phyloP scores from a whole-genome alignment of 2,888 invertebrate species.

The Hanleya hanleyi region DNA sequence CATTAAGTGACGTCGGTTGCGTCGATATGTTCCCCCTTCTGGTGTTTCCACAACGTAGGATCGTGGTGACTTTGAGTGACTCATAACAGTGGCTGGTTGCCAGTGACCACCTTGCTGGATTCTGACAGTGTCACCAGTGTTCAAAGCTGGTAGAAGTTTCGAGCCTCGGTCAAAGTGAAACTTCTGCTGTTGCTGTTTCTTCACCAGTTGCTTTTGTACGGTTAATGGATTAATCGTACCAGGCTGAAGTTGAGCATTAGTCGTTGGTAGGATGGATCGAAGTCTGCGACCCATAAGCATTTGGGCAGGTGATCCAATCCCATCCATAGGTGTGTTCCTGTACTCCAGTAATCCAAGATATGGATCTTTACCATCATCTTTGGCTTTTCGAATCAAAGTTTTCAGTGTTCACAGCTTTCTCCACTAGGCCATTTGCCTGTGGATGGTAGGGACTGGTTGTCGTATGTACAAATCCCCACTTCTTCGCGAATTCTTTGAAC shows the following conservation, averaged over 20 bases:
- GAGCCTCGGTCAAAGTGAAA: slow-evolving; percentile 2
- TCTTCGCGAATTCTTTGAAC: slow-evolving; percentile 11
- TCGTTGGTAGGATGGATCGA: slow-evolving; percentile 1
- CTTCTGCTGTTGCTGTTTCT: slow-evolving; percentile 2
- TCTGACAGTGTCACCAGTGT: background rate
- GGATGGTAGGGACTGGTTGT: slow-evolving; percentile 20
- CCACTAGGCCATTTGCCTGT: slow-evolving; percentile 15
- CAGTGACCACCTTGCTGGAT: background rate
- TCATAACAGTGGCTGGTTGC: background rate
- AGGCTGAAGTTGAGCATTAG: background rate
- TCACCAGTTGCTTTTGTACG: background rate
- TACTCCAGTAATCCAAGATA: slow-evolving; percentile 12
- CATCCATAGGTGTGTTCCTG: slow-evolving; percentile 12
- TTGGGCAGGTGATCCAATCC: slow-evolving; percentile 10
- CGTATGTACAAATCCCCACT: slow-evolving; percentile 21
- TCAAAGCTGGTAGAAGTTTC: background rate
- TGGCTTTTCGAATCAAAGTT: slow-evolving; percentile 4
- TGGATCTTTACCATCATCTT: background rate
- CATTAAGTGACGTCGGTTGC: slow-evolving; percentile 1
- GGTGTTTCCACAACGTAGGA: no score
- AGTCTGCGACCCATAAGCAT: slow-evolving; percentile 17
- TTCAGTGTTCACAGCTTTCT: slow-evolving; percentile 19
- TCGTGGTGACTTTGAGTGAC: background rate
- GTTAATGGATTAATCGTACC: background rate
- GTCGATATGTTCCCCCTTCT: no score